Evolutionary conservation across 2,888 invertebrate species (phyloP), one percentile per base, ranked within the genome.

Genomic region (Galerucella nymphaeae): DNA sequence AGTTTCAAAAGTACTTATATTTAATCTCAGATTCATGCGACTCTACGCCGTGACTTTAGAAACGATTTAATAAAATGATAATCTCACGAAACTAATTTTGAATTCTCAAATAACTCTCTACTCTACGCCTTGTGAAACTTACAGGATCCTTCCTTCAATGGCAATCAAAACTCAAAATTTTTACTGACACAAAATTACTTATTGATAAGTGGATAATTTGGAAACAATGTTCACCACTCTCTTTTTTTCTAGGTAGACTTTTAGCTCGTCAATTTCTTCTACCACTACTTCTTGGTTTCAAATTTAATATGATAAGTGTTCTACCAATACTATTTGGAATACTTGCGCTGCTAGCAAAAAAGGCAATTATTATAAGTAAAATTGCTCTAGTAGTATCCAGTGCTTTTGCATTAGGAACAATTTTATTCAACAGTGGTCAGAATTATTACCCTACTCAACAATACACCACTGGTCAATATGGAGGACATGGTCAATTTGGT

Each of bases 231-330:
- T 45, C 11, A 45, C 11, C 14, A 14, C 14, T 13, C 5, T 45
- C 3, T 45, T 59, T 41, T 4, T 16, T 91, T 91, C 75, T 89
- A 95, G 95, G 92, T 77, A 91, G 92, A 18, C 86, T 94, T 38
- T 82, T 95, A 75, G 89, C 94, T 66, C 89, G 92, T 77, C 92
- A 93, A 76, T 90, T 94, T 70, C 81, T 95, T n/a, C 87, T 95
- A 18, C 95, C 95, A 30, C 90, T 94, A 80, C 88, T 95, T 1
- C 88, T 95, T 13, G 95, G 94, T 9, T 90, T 95, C 78, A 95
- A 95, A 86, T 93, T 95, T 82, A 94, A 94, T 82, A 86, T 94
- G 58, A 90, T 92, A 1, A 93, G 94, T 0, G 84, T 95, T 72
- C 86, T 95, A 16, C 95, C 95, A 0, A 83, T 95, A 66, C 82